Evolutionary conservation across 1,140 invertebrate species (phyloP).

Genomic region (Trichomalopsis sarcophagae): DNA sequence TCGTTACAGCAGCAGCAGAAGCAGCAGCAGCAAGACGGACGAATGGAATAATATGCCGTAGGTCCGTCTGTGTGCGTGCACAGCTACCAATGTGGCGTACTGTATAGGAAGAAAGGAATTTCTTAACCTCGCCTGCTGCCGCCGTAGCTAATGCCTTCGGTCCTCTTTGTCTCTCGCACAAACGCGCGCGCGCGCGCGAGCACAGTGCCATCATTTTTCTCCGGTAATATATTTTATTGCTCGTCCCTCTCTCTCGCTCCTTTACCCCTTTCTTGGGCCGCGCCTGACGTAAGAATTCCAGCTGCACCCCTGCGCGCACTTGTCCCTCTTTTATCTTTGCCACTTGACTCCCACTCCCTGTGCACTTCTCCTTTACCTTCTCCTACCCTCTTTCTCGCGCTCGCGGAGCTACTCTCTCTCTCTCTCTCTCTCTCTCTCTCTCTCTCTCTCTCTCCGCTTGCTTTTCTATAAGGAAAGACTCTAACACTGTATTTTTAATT

Average conservation of each 20-base stretch:
- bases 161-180: constrained; percentile 65
- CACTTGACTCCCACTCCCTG: constrained; percentile 33
- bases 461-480: constrained; percentile 42
- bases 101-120: constrained; percentile 58
- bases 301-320: neutral
- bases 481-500: constrained; percentile 51
- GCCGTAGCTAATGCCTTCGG: constrained; percentile 67
- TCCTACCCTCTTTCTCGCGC: constrained; percentile 39
- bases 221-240: constrained; percentile 74
- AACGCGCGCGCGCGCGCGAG: constrained; percentile 22
- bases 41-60: constrained; percentile 37
- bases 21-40: neutral
- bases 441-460: constrained; percentile 53
- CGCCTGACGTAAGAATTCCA: constrained; percentile 44
- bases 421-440: constrained; percentile 52
- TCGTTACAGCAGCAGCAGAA: constrained; percentile 28
- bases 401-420: constrained; percentile 55
- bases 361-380: constrained; percentile 54
- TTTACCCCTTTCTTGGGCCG: constrained; percentile 30
- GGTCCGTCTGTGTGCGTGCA: neutral
- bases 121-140: constrained; percentile 56
- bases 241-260: constrained; percentile 54
- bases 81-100: constrained; percentile 47
- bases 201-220: constrained; percentile 71
- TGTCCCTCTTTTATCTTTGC: constrained; percentile 44